Conservation (phyloP, 2,797 vertebrate species). For the Sebastolobus alascanus region DNA sequence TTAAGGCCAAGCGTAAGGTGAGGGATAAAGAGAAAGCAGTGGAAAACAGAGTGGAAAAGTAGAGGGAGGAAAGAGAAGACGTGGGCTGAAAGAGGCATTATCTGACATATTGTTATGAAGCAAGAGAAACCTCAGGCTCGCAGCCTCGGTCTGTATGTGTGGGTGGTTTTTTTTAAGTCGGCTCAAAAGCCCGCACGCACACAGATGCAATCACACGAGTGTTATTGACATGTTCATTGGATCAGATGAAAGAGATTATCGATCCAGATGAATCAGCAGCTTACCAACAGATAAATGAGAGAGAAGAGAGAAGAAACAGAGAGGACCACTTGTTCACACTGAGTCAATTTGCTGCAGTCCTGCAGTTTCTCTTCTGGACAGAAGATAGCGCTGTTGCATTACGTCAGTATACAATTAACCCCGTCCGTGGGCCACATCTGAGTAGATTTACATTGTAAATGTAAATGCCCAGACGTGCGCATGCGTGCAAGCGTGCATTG, state of each 20-base stretch:
- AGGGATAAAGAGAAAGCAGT: constrained; percentile 19
- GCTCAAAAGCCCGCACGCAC: neutral
- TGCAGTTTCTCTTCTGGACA: constrained; percentile 58
- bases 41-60: constrained; percentile 1
- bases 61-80: constrained; percentile 15
- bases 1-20: neutral
- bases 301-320: constrained; percentile 11
- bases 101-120: constrained; percentile 18
- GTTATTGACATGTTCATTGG: constrained; percentile 15
- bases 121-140: constrained; percentile 22
- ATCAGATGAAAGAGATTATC: constrained; percentile 24
- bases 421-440: constrained; percentile 30
- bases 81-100: constrained; percentile 34
- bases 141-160: constrained; percentile 8
- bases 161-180: constrained; percentile 8
- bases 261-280: constrained; percentile 58
- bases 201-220: neutral
- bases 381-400: constrained; percentile 74
- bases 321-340: constrained; percentile 57
- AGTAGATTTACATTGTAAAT: constrained; percentile 34
- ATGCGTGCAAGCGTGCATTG: constrained; percentile 6
- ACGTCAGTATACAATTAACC: constrained; percentile 25
- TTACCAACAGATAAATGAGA: constrained; percentile 21
- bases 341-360: constrained; percentile 68
- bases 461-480: neutral